phyloP scores from a whole-genome alignment of 1,140 invertebrate species.

The Onthophagus taurus region DNA sequence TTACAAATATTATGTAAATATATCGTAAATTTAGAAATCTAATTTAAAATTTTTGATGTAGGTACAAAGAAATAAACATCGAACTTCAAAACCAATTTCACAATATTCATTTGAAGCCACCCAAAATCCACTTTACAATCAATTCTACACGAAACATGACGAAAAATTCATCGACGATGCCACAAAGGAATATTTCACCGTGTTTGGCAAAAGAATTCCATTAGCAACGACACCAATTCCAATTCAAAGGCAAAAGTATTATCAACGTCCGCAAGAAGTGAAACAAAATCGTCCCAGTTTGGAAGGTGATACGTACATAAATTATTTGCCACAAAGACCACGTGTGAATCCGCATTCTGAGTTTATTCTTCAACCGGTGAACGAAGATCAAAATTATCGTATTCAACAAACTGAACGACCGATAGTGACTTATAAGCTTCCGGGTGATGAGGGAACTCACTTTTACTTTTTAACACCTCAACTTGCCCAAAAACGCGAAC shows the following conservation, averaged over 20 bases:
- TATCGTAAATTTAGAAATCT: too few relatives aligned
- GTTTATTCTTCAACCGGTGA: conserved; percentile 38
- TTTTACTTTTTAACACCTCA: conserved; percentile 70
- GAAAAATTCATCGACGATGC: conserved; percentile 61
- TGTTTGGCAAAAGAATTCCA: conserved; percentile 61
- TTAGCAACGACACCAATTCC: conserved; percentile 42
- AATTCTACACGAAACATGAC: conserved; percentile 63
- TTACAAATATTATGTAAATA: too few relatives aligned
- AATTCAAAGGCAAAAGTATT: conserved; percentile 7
- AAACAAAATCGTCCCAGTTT: conserved; percentile 24
- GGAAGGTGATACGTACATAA: conserved; percentile 52
- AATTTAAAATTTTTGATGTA: too few relatives aligned
- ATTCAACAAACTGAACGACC: conserved; percentile 19
- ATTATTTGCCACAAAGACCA: conserved; percentile 49
- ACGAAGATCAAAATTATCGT: neutral
- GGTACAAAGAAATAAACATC: neutral
- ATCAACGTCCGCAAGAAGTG: conserved; percentile 10
- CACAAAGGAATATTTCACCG: conserved; percentile 65
- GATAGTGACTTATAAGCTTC: conserved; percentile 57
- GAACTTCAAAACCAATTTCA: conserved; percentile 19
- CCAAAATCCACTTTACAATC: conserved; percentile 51
- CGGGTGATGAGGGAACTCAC: conserved; percentile 56
- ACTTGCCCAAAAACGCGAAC: conserved; percentile 40
- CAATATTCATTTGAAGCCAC: conserved; percentile 40
- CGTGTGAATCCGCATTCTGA: conserved; percentile 59